Percentiles rank a stretch among this genome's conserved stretches.
phyloP scores from a whole-genome alignment of 2,113 vertebrate genomes.

The Muscicapa adusta region DNA sequence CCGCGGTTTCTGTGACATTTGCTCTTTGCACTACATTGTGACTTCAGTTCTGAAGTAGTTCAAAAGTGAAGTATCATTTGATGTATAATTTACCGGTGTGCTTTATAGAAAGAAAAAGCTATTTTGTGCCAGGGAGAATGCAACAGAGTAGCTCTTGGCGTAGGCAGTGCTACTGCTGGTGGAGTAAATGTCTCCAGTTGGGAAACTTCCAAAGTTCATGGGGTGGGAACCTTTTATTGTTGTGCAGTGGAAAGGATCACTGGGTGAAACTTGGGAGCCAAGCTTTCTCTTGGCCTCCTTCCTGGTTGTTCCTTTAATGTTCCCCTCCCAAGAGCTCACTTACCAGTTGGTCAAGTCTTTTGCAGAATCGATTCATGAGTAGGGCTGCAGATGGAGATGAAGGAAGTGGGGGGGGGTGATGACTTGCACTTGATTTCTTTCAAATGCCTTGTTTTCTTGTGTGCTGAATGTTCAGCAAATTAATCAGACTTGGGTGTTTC shows the following conservation, averaged over 20 bases:
- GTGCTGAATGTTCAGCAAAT: neutral
- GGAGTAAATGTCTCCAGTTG: conserved; percentile 4
- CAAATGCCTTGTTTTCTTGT: neutral
- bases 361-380: neutral
- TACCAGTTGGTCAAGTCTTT: neutral
- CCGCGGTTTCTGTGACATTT: accelerated
- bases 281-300: neutral
- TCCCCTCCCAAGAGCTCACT: neutral
- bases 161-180: neutral
- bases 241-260: neutral
- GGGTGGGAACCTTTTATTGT: conserved; percentile 2
- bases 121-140: neutral
- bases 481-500: neutral
- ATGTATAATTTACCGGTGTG: neutral
- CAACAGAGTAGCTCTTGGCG: neutral
- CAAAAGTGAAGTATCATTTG: neutral
- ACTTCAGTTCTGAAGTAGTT: neutral
- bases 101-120: neutral
- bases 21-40: neutral
- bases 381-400: neutral
- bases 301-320: neutral
- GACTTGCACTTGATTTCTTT: neutral
- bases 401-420: neutral
- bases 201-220: conserved; percentile 14
- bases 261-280: neutral